Evolutionary conservation across 2,797 vertebrate genomes (phyloP).

Genomic region (Diceros bicornis): DNA sequence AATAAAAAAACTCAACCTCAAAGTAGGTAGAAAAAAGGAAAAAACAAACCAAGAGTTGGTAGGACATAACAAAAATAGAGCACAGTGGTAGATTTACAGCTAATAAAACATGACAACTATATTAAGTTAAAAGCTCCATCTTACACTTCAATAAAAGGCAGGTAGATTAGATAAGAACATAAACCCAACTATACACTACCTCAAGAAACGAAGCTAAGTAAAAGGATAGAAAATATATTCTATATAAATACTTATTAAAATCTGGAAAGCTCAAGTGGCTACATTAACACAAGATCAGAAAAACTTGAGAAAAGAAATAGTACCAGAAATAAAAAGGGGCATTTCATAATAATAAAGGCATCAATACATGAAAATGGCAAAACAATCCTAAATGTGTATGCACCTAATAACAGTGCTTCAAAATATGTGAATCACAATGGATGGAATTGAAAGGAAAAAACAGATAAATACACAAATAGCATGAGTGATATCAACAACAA

Average conservation of each 20-base stretch:
- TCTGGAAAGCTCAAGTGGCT: neutral
- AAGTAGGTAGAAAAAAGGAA: neutral
- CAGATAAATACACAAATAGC: neutral
- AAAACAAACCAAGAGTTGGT: neutral
- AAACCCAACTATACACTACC: neutral
- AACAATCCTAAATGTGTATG: neutral
- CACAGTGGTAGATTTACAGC: neutral
- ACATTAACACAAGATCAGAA: neutral
- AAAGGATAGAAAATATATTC: neutral
- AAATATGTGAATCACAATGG: neutral
- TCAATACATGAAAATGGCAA: neutral
- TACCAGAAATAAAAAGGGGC: neutral
- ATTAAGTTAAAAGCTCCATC: neutral
- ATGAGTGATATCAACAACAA: neutral
- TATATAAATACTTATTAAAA: neutral
- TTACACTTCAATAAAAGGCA: constrained; percentile 17
- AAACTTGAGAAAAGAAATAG: neutral
- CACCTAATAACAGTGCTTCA: neutral
- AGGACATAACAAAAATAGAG: neutral
- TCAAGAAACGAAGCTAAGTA: neutral
- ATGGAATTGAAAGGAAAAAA: neutral
- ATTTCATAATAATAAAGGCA: neutral
- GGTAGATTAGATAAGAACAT: neutral
- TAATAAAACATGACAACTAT: neutral
- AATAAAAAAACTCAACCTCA: neutral